Conservation (phyloP, 1,140 invertebrate species). For the Helicoverpa armigera region DNA sequence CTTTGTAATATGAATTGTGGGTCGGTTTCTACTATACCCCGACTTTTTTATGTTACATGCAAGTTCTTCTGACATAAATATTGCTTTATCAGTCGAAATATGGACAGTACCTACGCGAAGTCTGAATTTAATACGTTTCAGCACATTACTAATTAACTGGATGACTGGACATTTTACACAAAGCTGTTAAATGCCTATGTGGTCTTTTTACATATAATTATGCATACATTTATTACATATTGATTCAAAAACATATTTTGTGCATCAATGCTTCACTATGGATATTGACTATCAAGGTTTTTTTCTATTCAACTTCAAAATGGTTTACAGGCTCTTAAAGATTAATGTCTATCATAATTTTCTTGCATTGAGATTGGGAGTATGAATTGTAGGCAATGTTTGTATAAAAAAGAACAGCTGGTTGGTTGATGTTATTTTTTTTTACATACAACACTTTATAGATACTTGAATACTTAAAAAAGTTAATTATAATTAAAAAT, state of each 20-base stretch:
- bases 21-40: conserved; percentile 32
- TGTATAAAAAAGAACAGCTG: too few relatives aligned
- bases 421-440: too few relatives aligned
- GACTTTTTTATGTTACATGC: conserved; percentile 1
- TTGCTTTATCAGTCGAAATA: conserved; percentile 24
- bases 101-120: neutral
- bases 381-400: too few relatives aligned
- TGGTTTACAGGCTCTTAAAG: too few relatives aligned
- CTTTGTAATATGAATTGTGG: conserved; percentile 16
- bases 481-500: too few relatives aligned
- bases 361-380: too few relatives aligned
- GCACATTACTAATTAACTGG: conserved; percentile 34
- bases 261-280: too few relatives aligned
- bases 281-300: too few relatives aligned
- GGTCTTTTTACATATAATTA: conserved; percentile 15
- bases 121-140: conserved; percentile 28
- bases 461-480: too few relatives aligned
- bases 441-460: too few relatives aligned
- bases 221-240: conserved; percentile 6
- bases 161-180: conserved; percentile 38
- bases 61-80: conserved; percentile 3
- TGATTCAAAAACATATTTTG: conserved; percentile 11
- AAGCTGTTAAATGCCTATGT: conserved; percentile 17
- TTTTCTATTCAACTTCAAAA: too few relatives aligned
- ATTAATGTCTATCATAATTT: too few relatives aligned